Evolutionary conservation across 53 echinoderm and acorn worm species (phyloP).

Genomic region (Actinopyga echinites): DNA sequence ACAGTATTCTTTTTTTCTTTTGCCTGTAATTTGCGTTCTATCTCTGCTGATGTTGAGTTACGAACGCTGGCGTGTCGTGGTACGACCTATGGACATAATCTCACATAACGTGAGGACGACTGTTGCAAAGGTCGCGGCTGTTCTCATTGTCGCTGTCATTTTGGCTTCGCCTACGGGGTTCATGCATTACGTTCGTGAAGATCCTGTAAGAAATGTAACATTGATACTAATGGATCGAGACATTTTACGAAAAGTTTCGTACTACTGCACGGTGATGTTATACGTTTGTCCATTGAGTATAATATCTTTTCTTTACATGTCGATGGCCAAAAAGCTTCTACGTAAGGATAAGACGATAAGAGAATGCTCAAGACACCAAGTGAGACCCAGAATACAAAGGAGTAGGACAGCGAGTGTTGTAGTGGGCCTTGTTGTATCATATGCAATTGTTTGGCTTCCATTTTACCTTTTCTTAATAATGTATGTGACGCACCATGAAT

Average conservation of each 20-base stretch:
- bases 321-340: neutral
- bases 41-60: neutral
- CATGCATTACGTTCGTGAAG: too few relatives aligned
- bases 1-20: neutral
- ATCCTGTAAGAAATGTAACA: too few relatives aligned
- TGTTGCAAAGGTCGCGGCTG: too few relatives aligned
- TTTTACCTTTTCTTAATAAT: neutral
- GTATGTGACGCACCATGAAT: too few relatives aligned
- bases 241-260: neutral
- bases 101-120: too few relatives aligned
- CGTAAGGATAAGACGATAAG: neutral
- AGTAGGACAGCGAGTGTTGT: neutral
- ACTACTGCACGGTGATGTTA: neutral
- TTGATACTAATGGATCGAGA: too few relatives aligned
- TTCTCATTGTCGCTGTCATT: too few relatives aligned
- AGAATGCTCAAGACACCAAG: neutral
- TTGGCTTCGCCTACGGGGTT: too few relatives aligned
- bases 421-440: neutral
- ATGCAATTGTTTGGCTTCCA: neutral
- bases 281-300: neutral
- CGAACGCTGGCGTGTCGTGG: conserved; percentile 1
- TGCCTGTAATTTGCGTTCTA: neutral
- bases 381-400: neutral
- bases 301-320: neutral
- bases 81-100: neutral